phyloP scores from a whole-genome alignment of 2,797 vertebrate species.

The Ispidina lecontei region DNA sequence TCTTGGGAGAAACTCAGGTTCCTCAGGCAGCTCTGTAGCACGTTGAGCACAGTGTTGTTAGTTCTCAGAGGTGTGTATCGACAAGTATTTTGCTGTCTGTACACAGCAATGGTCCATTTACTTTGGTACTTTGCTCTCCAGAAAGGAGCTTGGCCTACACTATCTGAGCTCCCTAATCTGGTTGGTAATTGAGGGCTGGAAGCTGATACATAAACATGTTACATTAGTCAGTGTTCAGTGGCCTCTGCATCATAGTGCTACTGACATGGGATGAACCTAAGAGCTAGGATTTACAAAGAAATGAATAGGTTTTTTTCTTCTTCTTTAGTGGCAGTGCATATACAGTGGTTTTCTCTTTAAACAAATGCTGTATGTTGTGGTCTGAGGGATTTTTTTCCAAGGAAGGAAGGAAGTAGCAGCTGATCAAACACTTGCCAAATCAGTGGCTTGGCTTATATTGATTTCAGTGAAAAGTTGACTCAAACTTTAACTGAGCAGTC shows the following conservation, averaged over 20 bases:
- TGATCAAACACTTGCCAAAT: constrained; percentile 29
- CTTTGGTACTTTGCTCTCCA: neutral
- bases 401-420: constrained; percentile 44
- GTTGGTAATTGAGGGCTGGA: neutral
- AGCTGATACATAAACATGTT: neutral
- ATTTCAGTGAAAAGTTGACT: neutral
- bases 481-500: neutral
- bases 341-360: constrained; percentile 25
- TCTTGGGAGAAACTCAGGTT: constrained; percentile 1
- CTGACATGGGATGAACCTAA: neutral
- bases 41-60: neutral
- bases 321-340: neutral
- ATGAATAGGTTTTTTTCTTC: neutral
- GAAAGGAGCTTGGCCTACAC: neutral
- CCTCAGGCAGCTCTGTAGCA: constrained; percentile 4
- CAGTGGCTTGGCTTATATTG: constrained; percentile 18
- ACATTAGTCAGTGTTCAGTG: neutral
- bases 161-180: neutral
- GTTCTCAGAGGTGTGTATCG: neutral
- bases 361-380: neutral
- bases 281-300: constrained; percentile 1
- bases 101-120: neutral
- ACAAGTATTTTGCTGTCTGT: constrained; percentile 19
- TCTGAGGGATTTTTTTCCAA: constrained; percentile 28
- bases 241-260: neutral